These are phyloP conservation scores for Cerastis leucographa DNA, from an alignment of 2,888 invertebrate genomes.

Conservation along the genomic window DNA sequence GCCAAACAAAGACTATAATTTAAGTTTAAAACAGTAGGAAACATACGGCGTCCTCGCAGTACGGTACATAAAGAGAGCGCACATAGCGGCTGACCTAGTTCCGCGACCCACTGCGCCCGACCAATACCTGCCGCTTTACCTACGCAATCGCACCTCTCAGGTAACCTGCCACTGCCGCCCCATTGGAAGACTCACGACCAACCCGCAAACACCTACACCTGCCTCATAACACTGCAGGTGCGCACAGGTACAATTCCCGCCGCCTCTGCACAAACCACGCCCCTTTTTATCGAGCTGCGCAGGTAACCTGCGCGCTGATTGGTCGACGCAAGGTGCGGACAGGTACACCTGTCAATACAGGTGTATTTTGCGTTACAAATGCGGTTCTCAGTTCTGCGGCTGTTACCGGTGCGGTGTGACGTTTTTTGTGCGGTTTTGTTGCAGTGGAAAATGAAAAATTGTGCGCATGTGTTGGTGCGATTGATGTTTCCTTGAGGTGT, in stretches of 20 bases:
- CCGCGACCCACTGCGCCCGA: slow-evolving; percentile 70
- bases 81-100: slow-evolving; percentile 74
- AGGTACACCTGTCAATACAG: slow-evolving; percentile 83
- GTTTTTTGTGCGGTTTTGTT: slow-evolving; percentile 64
- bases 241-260: slow-evolving; percentile 78
- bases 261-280: slow-evolving; percentile 81
- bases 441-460: slow-evolving; percentile 72
- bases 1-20: slow-evolving; percentile 64
- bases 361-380: slow-evolving; percentile 75
- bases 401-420: slow-evolving; percentile 61
- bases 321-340: slow-evolving; percentile 81
- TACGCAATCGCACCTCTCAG: slow-evolving; percentile 77
- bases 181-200: slow-evolving; percentile 78
- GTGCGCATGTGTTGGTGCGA: slow-evolving; percentile 89
- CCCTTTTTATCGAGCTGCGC: slow-evolving; percentile 89
- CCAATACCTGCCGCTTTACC: slow-evolving; percentile 79
- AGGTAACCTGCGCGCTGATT: slow-evolving; percentile 89
- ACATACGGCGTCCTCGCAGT: slow-evolving; percentile 43
- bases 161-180: slow-evolving; percentile 70
- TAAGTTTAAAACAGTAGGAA: slow-evolving; percentile 61
- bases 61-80: slow-evolving; percentile 40
- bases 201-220: slow-evolving; percentile 77
- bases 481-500: slow-evolving; percentile 90
- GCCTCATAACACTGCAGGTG: slow-evolving; percentile 78
- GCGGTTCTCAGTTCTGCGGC: slow-evolving; percentile 68